A percentile compares a stretch with the other conserved stretches of the same genome.
These are phyloP conservation scores for Ctenodactylus gundi DNA, from an alignment of 2,113 vertebrate species.

Conservation along the genomic window DNA sequence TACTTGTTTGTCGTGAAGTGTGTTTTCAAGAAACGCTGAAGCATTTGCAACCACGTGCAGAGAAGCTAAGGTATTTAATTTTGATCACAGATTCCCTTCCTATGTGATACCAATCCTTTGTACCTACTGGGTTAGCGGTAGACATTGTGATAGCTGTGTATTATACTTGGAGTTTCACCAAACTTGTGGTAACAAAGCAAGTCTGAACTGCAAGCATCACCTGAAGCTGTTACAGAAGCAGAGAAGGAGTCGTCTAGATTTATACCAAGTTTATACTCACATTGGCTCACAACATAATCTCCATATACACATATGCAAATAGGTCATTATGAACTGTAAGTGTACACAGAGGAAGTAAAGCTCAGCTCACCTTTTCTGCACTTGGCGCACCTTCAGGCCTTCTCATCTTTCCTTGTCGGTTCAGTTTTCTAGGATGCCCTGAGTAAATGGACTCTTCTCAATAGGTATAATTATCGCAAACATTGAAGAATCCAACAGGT, in stretches of 20 bases:
- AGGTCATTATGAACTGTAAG: background rate
- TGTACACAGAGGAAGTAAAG: background rate
- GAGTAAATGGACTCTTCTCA: background rate
- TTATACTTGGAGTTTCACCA: background rate
- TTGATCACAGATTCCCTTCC: background rate
- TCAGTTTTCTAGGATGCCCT: background rate
- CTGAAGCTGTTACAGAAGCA: background rate
- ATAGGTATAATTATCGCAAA: background rate
- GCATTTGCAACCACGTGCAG: background rate
- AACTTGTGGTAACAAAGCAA: background rate
- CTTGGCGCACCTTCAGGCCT: rapidly evolving
- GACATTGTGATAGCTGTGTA: background rate
- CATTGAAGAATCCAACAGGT: constrained; percentile 10
- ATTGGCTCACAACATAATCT: background rate
- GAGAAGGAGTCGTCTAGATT: background rate
- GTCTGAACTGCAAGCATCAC: background rate
- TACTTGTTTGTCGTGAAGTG: background rate
- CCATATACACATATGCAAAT: background rate
- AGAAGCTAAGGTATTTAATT: background rate
- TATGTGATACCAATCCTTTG: background rate
- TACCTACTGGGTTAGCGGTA: background rate
- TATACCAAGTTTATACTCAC: background rate
- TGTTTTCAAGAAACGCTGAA: background rate
- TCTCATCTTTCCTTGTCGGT: constrained; percentile 10
- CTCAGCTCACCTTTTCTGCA: constrained; percentile 70